Conservation (phyloP, 1,140 invertebrate genomes). For the Anastrepha obliqua region DNA sequence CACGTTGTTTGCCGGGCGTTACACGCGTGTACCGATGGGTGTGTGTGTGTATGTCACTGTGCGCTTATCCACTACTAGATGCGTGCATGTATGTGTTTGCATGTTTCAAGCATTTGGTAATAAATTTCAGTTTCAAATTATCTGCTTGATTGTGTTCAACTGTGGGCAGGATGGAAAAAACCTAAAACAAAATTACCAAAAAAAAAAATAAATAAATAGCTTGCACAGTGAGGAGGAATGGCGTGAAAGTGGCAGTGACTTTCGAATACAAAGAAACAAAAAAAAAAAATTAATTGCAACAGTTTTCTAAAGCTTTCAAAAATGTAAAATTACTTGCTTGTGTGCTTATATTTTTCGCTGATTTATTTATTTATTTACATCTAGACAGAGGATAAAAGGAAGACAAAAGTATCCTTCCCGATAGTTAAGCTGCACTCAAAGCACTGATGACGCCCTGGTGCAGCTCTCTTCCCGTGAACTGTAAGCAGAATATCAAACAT, state of each 20-base stretch:
- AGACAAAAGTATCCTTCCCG: no score
- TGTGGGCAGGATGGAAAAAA: constrained; percentile 29
- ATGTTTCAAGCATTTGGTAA: constrained; percentile 45
- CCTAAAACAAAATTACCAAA: background rate
- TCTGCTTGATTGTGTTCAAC: constrained; percentile 50
- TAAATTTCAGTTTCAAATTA: constrained; percentile 52
- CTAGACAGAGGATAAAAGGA: no score
- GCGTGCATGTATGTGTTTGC: background rate
- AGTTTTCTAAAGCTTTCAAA: no score
- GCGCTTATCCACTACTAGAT: background rate
- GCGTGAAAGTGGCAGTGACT: no score
- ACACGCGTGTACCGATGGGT: background rate
- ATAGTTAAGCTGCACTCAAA: no score
- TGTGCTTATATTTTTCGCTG: no score
- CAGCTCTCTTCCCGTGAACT: no score
- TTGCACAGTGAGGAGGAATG: background rate
- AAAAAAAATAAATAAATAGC: background rate
- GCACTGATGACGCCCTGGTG: no score
- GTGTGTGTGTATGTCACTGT: background rate
- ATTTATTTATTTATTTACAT: no score
- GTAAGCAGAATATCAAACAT: no score
- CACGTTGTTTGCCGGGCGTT: constrained; percentile 14
- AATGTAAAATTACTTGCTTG: no score
- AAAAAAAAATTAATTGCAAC: background rate
- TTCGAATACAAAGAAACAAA: no score